Base-by-base conservation (phyloP, 2,797 vertebrate genomes). In the Meda fulgida region DNA sequence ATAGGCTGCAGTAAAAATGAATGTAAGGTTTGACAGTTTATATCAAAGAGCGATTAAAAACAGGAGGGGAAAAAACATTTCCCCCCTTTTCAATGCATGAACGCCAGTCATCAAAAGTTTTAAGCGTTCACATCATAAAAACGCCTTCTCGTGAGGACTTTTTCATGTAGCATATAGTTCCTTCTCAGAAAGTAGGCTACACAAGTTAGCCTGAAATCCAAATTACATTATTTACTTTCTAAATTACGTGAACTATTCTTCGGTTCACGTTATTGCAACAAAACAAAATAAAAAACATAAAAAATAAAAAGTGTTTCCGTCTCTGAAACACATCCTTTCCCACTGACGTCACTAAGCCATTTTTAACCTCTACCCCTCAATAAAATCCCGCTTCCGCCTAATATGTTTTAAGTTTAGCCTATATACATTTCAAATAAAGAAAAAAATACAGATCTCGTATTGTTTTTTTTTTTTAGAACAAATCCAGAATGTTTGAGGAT, bases 221-320 rank as follows among this genome's bases (percentile, higher is more conserved):
- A 60, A 77, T 77, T 0, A 14, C 4, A 6, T 21, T 2, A 19
- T 29, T 71, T 19, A 19, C 18, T 46, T 71, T 46, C 40, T 19
- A 48, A 13, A 31, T 3, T 48, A 19, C 2, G 40, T 19, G 1
- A 36, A 21, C 19, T 36, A 55, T 76, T 55, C 0, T 55, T 55
- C 31, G 3, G 11, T 76, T 36, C 21, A 2, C 21, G 3, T 7
- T 55, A 14, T 31, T 75, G 29, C 46, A 7, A 34, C 31, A 34
- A 31, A 51, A 29, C 1, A 70, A 23, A n/a, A n/a, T n/a, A n/a
- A n/a, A n/a, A 58, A 11, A 1, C 3, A 11, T 4, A 26, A n/a
- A 58, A 58, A 0, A 1, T 7, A 53, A 53, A 55, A 58, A 5
- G 0, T 1, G 3, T n/a, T n/a, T 43, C 1, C 0, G 13, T 43